Evolutionary conservation across 64 coral and sea anemone genomes (phyloP).

Genomic region (Porites australiensis): DNA sequence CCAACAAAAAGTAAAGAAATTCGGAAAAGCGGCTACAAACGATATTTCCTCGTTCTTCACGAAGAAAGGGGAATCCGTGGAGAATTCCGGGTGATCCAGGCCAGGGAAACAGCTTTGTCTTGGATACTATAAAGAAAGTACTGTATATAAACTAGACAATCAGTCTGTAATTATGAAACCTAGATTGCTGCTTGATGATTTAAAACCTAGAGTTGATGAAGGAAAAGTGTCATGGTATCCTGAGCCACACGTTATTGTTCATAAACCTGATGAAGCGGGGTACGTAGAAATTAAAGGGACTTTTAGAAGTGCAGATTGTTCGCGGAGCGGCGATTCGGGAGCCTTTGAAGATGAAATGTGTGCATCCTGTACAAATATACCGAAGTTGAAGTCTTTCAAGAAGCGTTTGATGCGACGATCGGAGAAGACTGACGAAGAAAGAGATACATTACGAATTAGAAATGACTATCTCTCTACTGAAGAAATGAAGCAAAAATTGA

Average conservation of each 20-base stretch:
- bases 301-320: slow-evolving; percentile 3
- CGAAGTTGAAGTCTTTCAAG: neutral
- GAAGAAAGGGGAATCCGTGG: no score
- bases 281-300: neutral
- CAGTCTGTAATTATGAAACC: neutral
- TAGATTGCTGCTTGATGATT: slow-evolving; percentile 5
- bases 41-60: no score
- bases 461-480: neutral
- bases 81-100: no score
- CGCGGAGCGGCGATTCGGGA: neutral
- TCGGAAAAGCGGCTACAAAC: no score
- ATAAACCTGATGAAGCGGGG: neutral
- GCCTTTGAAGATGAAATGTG: slow-evolving; percentile 19
- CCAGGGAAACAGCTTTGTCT: no score
- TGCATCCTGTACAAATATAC: neutral
- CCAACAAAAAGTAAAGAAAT: no score
- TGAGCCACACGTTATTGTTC: neutral
- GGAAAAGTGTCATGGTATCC: slow-evolving; percentile 15
- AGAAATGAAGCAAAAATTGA: neutral
- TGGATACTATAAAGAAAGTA: no score
- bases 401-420: neutral
- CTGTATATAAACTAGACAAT: no score
- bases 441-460: neutral
- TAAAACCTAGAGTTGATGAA: slow-evolving; percentile 23
- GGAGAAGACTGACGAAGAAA: neutral